Evolutionary conservation across 2,797 vertebrate species (phyloP).

Genomic region (Melanitta fusca): DNA sequence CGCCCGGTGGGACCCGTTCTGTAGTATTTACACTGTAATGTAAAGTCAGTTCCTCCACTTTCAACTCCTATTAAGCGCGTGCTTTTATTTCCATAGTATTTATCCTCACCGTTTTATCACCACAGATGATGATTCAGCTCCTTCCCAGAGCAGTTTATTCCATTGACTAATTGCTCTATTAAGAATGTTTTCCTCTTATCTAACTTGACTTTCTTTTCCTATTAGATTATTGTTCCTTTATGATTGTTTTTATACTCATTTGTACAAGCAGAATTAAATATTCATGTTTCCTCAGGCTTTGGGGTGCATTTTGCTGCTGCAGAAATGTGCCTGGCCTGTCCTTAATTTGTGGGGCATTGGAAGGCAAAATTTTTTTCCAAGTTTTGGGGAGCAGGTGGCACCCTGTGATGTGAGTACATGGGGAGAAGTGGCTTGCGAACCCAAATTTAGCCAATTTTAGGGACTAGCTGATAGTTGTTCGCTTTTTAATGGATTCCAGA

Average conservation of each 20-base stretch:
- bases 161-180: conserved; percentile 58
- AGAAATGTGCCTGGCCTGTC: background rate
- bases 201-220: conserved; percentile 50
- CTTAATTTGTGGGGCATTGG: background rate
- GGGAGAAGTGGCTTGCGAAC: background rate
- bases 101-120: background rate
- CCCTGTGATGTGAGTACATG: background rate
- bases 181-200: conserved; percentile 47
- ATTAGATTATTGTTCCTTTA: conserved; percentile 45
- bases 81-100: background rate
- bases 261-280: conserved; percentile 55
- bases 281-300: conserved; percentile 48
- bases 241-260: conserved; percentile 42
- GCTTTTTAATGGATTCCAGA: accelerated
- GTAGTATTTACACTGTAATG: accelerated
- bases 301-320: conserved; percentile 28
- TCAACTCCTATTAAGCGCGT: background rate
- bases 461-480: background rate
- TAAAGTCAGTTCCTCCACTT: background rate
- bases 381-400: background rate
- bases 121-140: background rate
- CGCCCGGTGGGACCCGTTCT: background rate
- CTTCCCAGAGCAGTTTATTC: conserved; percentile 37
- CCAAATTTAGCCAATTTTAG: background rate
- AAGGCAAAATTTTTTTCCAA: background rate